These are phyloP conservation scores for Drosophila lutescens DNA, from an alignment of 2,888 invertebrate genomes.

Conservation along the genomic window DNA sequence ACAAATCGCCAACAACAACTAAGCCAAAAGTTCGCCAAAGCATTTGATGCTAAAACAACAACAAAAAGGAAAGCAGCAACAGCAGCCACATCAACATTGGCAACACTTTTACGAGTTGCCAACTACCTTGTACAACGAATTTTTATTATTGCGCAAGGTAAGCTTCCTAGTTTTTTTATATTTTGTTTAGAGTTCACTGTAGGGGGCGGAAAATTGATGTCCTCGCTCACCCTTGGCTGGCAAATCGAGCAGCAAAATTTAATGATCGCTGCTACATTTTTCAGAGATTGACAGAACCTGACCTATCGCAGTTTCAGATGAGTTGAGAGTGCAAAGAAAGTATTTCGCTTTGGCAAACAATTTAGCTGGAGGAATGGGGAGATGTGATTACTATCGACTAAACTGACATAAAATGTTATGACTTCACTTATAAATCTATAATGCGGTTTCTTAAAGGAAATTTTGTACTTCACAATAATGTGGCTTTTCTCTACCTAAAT, in stretches of 20 bases:
- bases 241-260: constrained; percentile 34
- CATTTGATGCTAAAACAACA: constrained; percentile 41
- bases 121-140: constrained; percentile 77
- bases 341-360: constrained; percentile 18
- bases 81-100: constrained; percentile 56
- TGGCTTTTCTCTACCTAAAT: no score
- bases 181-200: constrained; percentile 30
- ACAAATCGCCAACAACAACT: constrained; percentile 54
- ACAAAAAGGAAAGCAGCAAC: constrained; percentile 33
- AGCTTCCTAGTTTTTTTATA: constrained; percentile 35
- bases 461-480: no score
- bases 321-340: constrained; percentile 17
- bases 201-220: constrained; percentile 27
- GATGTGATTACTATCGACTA: not conserved
- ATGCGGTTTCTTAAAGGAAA: not conserved
- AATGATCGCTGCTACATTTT: constrained; percentile 11
- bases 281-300: constrained; percentile 17
- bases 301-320: constrained; percentile 37
- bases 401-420: not conserved
- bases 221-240: constrained; percentile 24
- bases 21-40: constrained; percentile 44
- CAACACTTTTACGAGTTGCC: constrained; percentile 75
- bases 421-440: not conserved
- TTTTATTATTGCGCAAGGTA: constrained; percentile 75
- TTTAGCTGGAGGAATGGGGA: not conserved